These are phyloP conservation scores for Venusia cambrica DNA, from an alignment of 2,888 invertebrate species.

Conservation along the genomic window DNA sequence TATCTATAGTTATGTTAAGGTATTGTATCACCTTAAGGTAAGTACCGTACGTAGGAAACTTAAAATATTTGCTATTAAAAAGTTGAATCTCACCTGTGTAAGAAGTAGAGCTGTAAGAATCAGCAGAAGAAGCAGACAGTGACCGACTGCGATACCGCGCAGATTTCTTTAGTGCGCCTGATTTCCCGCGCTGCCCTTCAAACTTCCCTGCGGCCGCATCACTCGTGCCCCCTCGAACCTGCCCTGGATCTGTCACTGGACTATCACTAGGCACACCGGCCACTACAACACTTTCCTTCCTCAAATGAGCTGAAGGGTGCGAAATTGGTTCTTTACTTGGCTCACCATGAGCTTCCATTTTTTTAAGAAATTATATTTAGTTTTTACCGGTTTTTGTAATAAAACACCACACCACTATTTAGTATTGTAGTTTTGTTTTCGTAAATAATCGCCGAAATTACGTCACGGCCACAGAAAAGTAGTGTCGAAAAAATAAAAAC, in stretches of 20 bases:
- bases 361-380: conserved; percentile 33
- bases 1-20: too few species aligned
- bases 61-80: too few species aligned
- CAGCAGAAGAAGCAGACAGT: conserved; percentile 95
- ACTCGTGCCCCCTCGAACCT: conserved; percentile 65
- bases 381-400: conserved; percentile 9
- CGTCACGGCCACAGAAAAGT: conserved; percentile 28
- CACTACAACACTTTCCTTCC: conserved; percentile 64
- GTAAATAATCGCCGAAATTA: conserved; percentile 28
- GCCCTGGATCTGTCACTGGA: conserved; percentile 89
- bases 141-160: conserved; percentile 94
- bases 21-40: neutral
- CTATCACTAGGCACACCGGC: conserved; percentile 84
- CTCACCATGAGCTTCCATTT: conserved; percentile 70
- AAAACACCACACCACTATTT: conserved; percentile 18
- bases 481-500: conserved; percentile 30
- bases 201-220: conserved; percentile 68
- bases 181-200: conserved; percentile 73
- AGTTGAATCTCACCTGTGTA: conserved; percentile 79
- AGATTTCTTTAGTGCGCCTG: conserved; percentile 92
- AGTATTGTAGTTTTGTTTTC: conserved; percentile 15
- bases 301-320: conserved; percentile 35
- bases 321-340: conserved; percentile 53
- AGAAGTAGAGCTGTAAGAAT: conserved; percentile 94
- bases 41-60: too few species aligned